These are phyloP conservation scores for Colletes gigas DNA, from an alignment of 1,140 invertebrate species.

Conservation along the genomic window DNA sequence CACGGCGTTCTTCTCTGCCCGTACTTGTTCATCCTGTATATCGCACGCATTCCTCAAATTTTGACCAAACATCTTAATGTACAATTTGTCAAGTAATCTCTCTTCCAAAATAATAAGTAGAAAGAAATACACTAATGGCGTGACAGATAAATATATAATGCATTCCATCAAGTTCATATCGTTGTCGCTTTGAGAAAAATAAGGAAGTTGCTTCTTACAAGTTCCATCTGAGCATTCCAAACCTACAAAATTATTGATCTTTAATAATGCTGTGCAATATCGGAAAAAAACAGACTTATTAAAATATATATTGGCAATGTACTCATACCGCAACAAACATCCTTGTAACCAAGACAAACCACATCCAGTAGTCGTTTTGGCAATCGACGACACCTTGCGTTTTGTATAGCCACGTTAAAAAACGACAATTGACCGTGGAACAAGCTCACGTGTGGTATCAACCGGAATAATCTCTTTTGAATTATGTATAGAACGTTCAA, in stretches of 20 bases:
- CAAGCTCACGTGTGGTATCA: conserved; percentile 76
- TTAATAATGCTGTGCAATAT: neutral
- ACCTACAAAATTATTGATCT: conserved; percentile 53
- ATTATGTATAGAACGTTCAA: conserved; percentile 62
- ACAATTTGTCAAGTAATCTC: conserved; percentile 63
- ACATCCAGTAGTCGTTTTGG: conserved; percentile 64
- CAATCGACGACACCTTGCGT: conserved; percentile 74
- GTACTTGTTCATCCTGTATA: conserved; percentile 75
- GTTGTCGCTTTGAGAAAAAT: conserved; percentile 64
- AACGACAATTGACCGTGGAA: conserved; percentile 75
- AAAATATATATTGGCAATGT: neutral
- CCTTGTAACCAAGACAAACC: conserved; percentile 48
- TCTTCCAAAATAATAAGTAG: conserved; percentile 73
- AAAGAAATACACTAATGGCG: conserved; percentile 72
- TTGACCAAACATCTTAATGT: conserved; percentile 56
- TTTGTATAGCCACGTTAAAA: conserved; percentile 65
- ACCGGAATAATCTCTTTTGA: conserved; percentile 72
- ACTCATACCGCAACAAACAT: conserved; percentile 71
- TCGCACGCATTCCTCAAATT: conserved; percentile 45
- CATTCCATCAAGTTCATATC: conserved; percentile 72
- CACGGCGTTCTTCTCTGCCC: conserved; percentile 72
- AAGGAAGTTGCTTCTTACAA: conserved; percentile 70
- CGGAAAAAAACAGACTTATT: conserved; percentile 7
- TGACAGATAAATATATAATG: conserved; percentile 67
- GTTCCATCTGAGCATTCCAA: conserved; percentile 68